Evolutionary conservation across 1,140 invertebrate species (phyloP), one percentile per base, ranked within the genome.

Genomic region (Lamellibrachia luymesi): DNA sequence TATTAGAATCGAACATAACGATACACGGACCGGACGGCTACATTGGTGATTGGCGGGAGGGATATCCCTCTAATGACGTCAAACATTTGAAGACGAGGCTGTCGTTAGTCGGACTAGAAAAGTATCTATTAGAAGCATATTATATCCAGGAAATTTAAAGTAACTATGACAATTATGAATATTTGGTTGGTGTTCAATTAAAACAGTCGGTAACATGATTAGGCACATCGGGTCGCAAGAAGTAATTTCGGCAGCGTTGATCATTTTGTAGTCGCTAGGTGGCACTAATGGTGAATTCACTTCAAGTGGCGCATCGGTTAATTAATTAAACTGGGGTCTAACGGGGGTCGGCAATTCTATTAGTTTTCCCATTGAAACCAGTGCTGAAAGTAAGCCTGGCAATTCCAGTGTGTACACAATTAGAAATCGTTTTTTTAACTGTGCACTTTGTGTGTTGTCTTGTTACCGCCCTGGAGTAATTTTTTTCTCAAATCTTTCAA

Each of bases 1-100:
- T 10, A 80, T 8, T 17, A 80, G 8, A 17, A 22, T 6, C 52
- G 52, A 56, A 56, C 6, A 52, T 10, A 56, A 13, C 52, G 17
- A 80, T 80, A 38, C 38, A 38, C 38, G 38, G 38, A 38, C 38
- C 38, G 0, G 38, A 38, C 38, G 38, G 64, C 17, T 80, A 80
- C 64, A 80, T 80, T 80, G 64, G 64, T 2, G 64, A 80, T 80
- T 80, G 64, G 64, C 64, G 64, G 64, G 64, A 80, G 64, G 64
- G 64, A 80, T 80, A 80, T 80, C 64, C 64, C 64, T 80, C 64
- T 80, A 80, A 80, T 80, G 64, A 80, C 64, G 64, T 80, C 64
- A 80, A 10, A 22, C 25, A 22, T 22, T 80, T 80, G 8, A 80
- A 17, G 13, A 17, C 64, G 64, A 80, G 64, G 64, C 64, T 80